Evolutionary conservation across 1,140 invertebrate genomes (phyloP), one percentile per base, ranked within the genome.

Genomic region (Schlechtendalia chinensis): DNA sequence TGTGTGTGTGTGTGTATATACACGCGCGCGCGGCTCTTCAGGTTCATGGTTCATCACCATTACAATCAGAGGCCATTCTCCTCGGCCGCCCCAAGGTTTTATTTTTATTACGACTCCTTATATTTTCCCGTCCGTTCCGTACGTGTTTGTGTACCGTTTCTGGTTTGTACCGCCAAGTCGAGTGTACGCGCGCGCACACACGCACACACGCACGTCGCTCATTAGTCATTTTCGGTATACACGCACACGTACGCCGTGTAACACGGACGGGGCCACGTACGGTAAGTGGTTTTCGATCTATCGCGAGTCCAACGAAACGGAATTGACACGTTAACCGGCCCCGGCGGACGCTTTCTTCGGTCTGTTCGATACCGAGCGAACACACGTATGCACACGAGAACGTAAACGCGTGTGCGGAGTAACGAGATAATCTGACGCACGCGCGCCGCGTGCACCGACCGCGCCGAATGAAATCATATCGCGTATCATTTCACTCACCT

Each of bases 31-130:
- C 56, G 58, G 19, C 5, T 54, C 72, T 59, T 22, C 39, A 61
- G 75, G 58, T 79, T 79, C 75, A 63, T 59, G 75, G 75, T 79
- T 79, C 75, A 79, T 77, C 74, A 79, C 58, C 39, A 63, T 79
- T 63, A 47, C 61, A 79, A 79, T 63, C 75, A 63, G 75, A 79
- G 75, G 75, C 75, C 75, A 79, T 79, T 79, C 75, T 79, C 75
- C 75, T 79, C 17, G 22, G 75, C 58, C 58, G 58, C 58, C 75
- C 58, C 75, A 63, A 79, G 75, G 75, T 79, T 79, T 61, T 77
- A 54, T 22, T 79, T 63, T 79, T 79, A 47, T 79, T 79, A 77
- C 19, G 19, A 45, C 56, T 59, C 67, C 12, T 69, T 69, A 39
- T 39, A 4, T 75, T 22, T 45, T 79, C 75, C 67, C 45, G 47